Conservation (phyloP, 2,888 invertebrate genomes). For the Coelogynopora nodosa region DNA sequence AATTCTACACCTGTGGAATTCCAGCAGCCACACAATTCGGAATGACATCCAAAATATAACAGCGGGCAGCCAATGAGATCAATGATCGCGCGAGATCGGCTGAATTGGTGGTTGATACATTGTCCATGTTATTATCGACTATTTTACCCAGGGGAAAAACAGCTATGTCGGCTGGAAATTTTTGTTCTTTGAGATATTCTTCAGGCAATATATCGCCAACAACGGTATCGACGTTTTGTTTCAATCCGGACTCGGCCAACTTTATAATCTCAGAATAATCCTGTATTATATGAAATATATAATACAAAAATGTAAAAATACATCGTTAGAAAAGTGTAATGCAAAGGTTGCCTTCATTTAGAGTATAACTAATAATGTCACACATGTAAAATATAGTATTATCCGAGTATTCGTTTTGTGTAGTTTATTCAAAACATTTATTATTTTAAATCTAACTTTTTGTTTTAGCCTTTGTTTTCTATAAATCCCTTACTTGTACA, state of each 20-base stretch:
- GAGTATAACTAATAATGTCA: too few relatives aligned
- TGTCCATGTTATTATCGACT: neutral
- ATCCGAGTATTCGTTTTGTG: too few relatives aligned
- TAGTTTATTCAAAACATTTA: too few relatives aligned
- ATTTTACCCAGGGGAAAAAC: neutral
- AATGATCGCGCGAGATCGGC: neutral
- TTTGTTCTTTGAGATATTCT: neutral
- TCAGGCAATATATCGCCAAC: neutral
- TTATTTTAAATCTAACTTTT: too few relatives aligned
- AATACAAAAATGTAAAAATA: too few relatives aligned
- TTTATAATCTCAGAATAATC: neutral
- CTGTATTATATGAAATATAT: too few relatives aligned
- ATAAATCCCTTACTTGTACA: too few relatives aligned
- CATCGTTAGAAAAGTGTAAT: too few relatives aligned
- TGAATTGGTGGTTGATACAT: neutral
- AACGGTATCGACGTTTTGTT: neutral
- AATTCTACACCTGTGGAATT: neutral
- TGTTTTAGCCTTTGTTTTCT: too few relatives aligned
- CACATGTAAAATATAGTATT: too few relatives aligned
- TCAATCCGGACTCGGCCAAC: neutral
- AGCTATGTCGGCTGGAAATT: neutral
- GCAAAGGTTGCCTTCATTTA: too few relatives aligned
- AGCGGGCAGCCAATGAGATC: neutral
- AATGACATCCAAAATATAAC: neutral
- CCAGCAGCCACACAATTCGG: neutral